Evolutionary conservation across 2,113 vertebrate genomes (phyloP), one percentile per base, ranked within the genome.

Genomic region (Clupea harengus): DNA sequence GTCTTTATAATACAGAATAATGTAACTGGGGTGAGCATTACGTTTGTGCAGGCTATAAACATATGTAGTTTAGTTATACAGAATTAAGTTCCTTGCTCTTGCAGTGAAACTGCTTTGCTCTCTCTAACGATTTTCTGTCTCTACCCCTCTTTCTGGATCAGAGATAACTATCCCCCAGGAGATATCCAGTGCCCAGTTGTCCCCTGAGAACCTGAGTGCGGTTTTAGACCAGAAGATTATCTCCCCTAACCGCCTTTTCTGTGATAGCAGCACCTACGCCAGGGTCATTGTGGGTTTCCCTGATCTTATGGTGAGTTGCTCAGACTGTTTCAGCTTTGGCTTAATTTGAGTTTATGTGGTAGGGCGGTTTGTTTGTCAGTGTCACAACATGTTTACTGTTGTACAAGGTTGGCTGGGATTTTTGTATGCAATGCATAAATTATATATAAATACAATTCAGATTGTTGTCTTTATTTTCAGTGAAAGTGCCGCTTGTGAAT

Each of bases 181-280:
- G 86, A 88, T 98, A 88, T 97, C 98, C 46, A 95, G 90, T 89
- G 96, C 97, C 87, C 97, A 97, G 83, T 93, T 99, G 0, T 95
- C 98, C 89, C 94, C 96, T 28, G 97, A 98, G 94, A 98, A 97
- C 91, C 96, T 99, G 85, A 99, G 96, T 47, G 92, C 94, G 17
- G 97, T 98, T 81, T 93, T 99, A 86, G 96, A 95, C 89, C 97
- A 99, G 91, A 99, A 97, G 92, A 98, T 99, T 9, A 94, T 91
- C 81, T 98, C 97, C 20, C 98, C 98, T 2, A 99, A 98, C 92
- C 96, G 98, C n/a, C 49, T 99, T 4, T 88, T 98, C 87, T 95
- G 96, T 1, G 97, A 99, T 91, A 88, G 92, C 13, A 89, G 92
- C 46, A 95, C 92, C 90, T 99, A 95, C 3, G 97, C 97, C 9